These are phyloP conservation scores for Pygoscelis antarcticus DNA, from an alignment of 2,113 vertebrate genomes.

Conservation along the genomic window DNA sequence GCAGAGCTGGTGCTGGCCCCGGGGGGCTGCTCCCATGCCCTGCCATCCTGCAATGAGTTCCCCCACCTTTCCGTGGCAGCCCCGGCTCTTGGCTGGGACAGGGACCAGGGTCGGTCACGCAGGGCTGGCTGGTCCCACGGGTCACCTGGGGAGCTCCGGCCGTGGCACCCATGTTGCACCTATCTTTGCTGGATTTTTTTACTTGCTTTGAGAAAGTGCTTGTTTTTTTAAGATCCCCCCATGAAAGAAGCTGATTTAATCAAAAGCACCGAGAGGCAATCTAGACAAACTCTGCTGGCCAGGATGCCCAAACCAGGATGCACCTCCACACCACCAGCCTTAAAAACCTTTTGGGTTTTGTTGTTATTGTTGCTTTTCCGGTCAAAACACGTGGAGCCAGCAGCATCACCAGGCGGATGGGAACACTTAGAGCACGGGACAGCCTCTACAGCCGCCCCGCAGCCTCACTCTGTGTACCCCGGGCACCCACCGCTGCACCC, in stretches of 20 bases:
- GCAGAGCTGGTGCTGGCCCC: fast-evolving
- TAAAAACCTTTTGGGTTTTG: background rate
- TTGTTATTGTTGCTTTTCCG: background rate
- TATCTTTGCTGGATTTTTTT: background rate
- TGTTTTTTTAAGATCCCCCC: background rate
- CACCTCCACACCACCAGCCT: background rate
- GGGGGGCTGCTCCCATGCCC: background rate
- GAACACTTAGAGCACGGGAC: background rate
- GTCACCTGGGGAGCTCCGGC: background rate
- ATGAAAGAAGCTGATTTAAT: background rate
- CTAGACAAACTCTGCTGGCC: background rate
- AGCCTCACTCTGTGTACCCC: fast-evolving
- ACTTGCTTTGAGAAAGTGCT: background rate
- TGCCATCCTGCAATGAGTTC: background rate
- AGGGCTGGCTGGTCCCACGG: background rate
- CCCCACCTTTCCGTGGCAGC: background rate
- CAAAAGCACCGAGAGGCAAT: background rate
- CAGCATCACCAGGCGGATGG: background rate
- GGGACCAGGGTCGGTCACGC: fast-evolving
- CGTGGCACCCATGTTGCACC: background rate
- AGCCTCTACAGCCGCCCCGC: background rate
- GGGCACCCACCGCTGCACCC: background rate
- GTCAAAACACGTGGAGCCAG: background rate
- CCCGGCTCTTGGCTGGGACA: background rate
- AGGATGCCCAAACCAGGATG: background rate